Base-by-base conservation (phyloP, 2,797 vertebrate genomes). In the Acridotheres tristis region DNA sequence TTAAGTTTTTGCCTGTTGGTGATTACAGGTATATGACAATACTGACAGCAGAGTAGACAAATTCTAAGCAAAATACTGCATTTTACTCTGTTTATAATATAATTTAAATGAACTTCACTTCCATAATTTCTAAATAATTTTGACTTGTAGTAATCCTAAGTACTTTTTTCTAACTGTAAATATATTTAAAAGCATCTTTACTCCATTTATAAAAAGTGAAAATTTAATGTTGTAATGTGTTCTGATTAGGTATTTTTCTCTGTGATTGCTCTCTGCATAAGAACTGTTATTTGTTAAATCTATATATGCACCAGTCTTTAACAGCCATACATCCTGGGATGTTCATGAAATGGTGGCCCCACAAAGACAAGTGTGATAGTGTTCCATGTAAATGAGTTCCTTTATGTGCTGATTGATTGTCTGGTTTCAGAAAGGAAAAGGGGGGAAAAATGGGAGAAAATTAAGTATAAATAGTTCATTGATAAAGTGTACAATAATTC, bases 171-270 rank as follows among this genome's bases (percentile, higher is more conserved):
- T 84, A 85, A 91, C 57, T 96, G 95, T 97, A 96, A 93, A 97
- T 96, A 96, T 96, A 96, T 95, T 96, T 96, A 94, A 97, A 95
- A 95, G 15, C 83, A 84, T 95, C 96, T 92, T 94, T 96, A 79
- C 59, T 96, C 93, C 92, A 69, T 94, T 97, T 96, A 93, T 97
- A 91, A 81, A 93, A 93, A 69, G 89, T 96, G 82, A 90, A 92
- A 95, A 90, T 81, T 75, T 95, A 94, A 93, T 93, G 94, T 96
- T 93, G 94, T 97, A 95, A 94, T 67, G 94, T 96, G 95, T 95
- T 96, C 91, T 91, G 93, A 94, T 96, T 96, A 97, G 92, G 83
- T 95, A 43, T 90, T 94, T 96, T 96, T 82, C 85, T 95, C 89
- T 95, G 94, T 96, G 91, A 91, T 84, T 92, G 82, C 91, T 93